Conservation (phyloP, 1,140 invertebrate species). For the Grapholita molesta region DNA sequence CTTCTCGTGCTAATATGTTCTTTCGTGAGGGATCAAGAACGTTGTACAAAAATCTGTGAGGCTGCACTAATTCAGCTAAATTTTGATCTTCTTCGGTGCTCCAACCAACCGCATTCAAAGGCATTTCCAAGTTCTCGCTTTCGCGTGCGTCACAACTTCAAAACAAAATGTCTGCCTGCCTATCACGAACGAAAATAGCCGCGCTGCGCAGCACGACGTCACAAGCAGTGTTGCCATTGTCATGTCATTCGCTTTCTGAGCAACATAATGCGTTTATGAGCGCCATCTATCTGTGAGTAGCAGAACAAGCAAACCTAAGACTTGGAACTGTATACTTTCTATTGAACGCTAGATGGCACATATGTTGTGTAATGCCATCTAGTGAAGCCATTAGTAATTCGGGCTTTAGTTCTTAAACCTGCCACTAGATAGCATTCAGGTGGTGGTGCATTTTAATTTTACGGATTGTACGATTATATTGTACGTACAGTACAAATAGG, state of each 20-base stretch:
- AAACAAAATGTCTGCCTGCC: constrained; percentile 69
- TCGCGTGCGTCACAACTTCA: constrained; percentile 48
- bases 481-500: too few species aligned
- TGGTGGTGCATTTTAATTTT: not conserved
- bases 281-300: constrained; percentile 28
- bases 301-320: not conserved
- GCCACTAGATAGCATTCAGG: not conserved
- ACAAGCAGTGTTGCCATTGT: constrained; percentile 42
- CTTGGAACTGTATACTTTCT: not conserved
- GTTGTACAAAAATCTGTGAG: constrained; percentile 58
- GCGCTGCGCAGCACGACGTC: constrained; percentile 70
- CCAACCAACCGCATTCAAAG: constrained; percentile 64
- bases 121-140: constrained; percentile 49
- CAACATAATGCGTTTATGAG: constrained; percentile 9
- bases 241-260: constrained; percentile 23
- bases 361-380: not conserved
- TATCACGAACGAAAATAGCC: constrained; percentile 65
- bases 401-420: not conserved
- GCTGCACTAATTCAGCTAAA: constrained; percentile 61
- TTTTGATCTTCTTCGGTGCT: constrained; percentile 60
- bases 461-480: too few species aligned
- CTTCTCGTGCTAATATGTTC: constrained; percentile 60
- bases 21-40: constrained; percentile 60
- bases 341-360: constrained; percentile 25
- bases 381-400: not conserved